These are phyloP conservation scores for Melozone crissalis DNA, from an alignment of 2,113 vertebrate species.

Conservation along the genomic window DNA sequence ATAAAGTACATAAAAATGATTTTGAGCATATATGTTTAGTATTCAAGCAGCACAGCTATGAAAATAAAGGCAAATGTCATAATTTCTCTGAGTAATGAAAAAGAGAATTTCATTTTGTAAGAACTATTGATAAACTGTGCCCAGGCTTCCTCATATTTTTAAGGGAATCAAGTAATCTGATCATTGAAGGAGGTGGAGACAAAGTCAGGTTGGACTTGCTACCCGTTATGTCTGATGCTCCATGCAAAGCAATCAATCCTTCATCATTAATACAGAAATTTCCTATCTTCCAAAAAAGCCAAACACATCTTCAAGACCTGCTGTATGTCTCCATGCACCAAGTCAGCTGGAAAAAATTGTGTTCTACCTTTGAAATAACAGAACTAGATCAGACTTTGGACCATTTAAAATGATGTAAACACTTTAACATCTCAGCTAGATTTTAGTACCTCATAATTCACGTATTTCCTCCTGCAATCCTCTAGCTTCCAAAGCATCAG, in stretches of 20 bases:
- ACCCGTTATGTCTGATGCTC: background rate
- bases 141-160: background rate
- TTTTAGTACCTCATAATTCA: background rate
- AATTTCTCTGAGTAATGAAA: constrained; percentile 23
- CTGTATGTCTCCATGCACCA: background rate
- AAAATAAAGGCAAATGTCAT: constrained; percentile 19
- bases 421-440: background rate
- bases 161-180: background rate
- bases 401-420: background rate
- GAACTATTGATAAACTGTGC: background rate
- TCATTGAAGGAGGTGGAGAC: background rate
- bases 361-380: background rate
- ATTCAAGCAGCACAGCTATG: background rate
- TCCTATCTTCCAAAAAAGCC: background rate
- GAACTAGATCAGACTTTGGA: background rate
- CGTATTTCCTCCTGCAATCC: background rate
- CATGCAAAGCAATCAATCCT: background rate
- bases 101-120: background rate
- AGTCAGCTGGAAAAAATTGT: background rate
- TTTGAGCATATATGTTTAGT: background rate
- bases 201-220: background rate
- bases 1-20: constrained; percentile 2
- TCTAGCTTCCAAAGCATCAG: background rate
- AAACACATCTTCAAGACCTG: background rate
- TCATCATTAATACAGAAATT: background rate